Conservation (phyloP, 23 tunicate species). For the Halocynthia aurantium region DNA sequence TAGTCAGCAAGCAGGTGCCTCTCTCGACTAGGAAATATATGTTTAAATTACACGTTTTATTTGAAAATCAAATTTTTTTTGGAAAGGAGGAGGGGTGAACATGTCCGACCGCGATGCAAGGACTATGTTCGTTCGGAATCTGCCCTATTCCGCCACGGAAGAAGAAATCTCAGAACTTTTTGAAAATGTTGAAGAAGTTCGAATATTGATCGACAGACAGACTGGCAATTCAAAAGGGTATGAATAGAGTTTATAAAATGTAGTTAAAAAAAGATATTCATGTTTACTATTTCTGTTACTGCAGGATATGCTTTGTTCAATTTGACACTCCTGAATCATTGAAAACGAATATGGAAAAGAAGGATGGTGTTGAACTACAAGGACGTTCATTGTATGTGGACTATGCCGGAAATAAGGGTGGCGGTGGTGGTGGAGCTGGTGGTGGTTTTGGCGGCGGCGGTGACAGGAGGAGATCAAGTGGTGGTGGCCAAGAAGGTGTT, state of each 20-base stretch:
- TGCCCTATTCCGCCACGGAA: conserved; percentile 71
- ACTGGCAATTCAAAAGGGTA: conserved; percentile 71
- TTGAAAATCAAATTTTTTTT: not conserved
- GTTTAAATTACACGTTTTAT: not conserved
- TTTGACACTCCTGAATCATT: conserved; percentile 44
- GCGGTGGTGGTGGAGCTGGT: conserved; percentile 36
- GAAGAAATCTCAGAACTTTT: conserved; percentile 37
- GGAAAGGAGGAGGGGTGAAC: conserved; percentile 1
- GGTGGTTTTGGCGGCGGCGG: conserved; percentile 30
- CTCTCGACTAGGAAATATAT: not conserved
- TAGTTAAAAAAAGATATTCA: not conserved
- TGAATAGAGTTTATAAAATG: not conserved
- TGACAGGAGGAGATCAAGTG: conserved; percentile 39
- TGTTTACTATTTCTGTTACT: not conserved
- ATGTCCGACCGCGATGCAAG: conserved; percentile 51
- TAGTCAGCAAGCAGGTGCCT: conserved; percentile 12
- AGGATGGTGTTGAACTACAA: conserved; percentile 62
- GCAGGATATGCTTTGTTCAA: conserved; percentile 76
- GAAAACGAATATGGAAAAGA: conserved; percentile 40
- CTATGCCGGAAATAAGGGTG: conserved; percentile 23
- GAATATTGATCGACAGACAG: conserved; percentile 41
- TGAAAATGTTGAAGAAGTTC: conserved; percentile 84
- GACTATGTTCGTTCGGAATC: conserved; percentile 69
- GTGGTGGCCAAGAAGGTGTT: conserved; percentile 33
- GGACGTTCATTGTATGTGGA: conserved; percentile 58